Evolutionary conservation across 2,888 invertebrate genomes (phyloP).

Genomic region (Synanthedon tipuliformis): DNA sequence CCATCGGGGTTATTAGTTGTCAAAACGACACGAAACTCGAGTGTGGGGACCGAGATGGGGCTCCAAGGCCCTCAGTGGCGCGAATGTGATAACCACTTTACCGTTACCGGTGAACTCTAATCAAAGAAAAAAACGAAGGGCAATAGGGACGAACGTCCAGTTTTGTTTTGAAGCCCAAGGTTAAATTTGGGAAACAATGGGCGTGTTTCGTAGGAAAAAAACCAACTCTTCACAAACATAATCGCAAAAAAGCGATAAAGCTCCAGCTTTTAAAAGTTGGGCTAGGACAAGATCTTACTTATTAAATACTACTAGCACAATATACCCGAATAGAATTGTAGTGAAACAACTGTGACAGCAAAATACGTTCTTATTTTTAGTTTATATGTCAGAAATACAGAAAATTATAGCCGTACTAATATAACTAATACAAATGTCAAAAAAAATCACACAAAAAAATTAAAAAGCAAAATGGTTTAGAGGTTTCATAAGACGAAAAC

Average conservation of each 20-base stretch:
- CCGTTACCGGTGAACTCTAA: slow-evolving; percentile 49
- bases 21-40: slow-evolving; percentile 59
- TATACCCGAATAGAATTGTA: no score
- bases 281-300: no score
- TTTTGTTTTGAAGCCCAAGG: slow-evolving; percentile 27
- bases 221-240: slow-evolving; percentile 16
- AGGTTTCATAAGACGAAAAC: slow-evolving; percentile 4
- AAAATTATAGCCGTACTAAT: no score
- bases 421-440: no score
- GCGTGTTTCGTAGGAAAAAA: slow-evolving; percentile 21
- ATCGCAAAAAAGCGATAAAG: no score
- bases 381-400: no score
- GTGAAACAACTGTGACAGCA: no score
- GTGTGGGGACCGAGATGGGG: slow-evolving; percentile 8
- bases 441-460: slow-evolving; percentile 1
- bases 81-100: slow-evolving; percentile 35
- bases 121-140: slow-evolving; percentile 40
- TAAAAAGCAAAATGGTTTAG: slow-evolving; percentile 15
- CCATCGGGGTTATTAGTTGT: slow-evolving; percentile 47
- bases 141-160: slow-evolving; percentile 43
- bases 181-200: neutral
- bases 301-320: no score
- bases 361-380: no score
- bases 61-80: slow-evolving; percentile 11
- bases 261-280: no score